These are phyloP conservation scores for Biston stratarius DNA, from an alignment of 2,888 invertebrate species.

Conservation along the genomic window DNA sequence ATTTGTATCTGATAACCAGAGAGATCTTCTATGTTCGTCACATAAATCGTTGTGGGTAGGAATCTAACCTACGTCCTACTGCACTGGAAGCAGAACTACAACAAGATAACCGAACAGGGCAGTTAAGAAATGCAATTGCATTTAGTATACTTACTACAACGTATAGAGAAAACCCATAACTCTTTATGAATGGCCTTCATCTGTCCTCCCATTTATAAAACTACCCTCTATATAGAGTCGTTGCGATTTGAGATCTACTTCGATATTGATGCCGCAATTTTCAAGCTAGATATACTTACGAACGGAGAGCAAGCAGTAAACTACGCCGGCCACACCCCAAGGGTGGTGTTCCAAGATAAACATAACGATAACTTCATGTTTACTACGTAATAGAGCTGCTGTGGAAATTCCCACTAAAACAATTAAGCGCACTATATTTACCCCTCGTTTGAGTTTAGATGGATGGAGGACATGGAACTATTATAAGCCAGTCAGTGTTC, in stretches of 20 bases:
- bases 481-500: too few relatives aligned
- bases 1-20: too few relatives aligned
- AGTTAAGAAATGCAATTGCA: too few relatives aligned
- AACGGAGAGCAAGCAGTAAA: slow-evolving; percentile 17
- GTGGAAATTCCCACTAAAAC: slow-evolving; percentile 6
- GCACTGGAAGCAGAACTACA: too few relatives aligned
- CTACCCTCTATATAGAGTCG: slow-evolving; percentile 9
- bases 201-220: slow-evolving; percentile 15
- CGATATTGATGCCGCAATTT: slow-evolving; percentile 30
- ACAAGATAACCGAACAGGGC: too few relatives aligned
- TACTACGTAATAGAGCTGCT: slow-evolving; percentile 1
- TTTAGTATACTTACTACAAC: background rate
- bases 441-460: background rate
- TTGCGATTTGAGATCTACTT: slow-evolving; percentile 22
- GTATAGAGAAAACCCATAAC: background rate
- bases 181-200: slow-evolving; percentile 8
- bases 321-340: slow-evolving; percentile 23
- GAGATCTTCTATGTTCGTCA: too few relatives aligned
- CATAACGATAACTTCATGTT: slow-evolving; percentile 20
- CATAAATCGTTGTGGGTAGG: too few relatives aligned
- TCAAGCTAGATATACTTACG: slow-evolving; percentile 15
- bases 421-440: background rate
- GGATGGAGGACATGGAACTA: too few relatives aligned
- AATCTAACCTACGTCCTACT: too few relatives aligned
- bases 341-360: slow-evolving; percentile 23